Conservation (phyloP, 2,888 invertebrate genomes). For the Petrophora chlorosata region DNA sequence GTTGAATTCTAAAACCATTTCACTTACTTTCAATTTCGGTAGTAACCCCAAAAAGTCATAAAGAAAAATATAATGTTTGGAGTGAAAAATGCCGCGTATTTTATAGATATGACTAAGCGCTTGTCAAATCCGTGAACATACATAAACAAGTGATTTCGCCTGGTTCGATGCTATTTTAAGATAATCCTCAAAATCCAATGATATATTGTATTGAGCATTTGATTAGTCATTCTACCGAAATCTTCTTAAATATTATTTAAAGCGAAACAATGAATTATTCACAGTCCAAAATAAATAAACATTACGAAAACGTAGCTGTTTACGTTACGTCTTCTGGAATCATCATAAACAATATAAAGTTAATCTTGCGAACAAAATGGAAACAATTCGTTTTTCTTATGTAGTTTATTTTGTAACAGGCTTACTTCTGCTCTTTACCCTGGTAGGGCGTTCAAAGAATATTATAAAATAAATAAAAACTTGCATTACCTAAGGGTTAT, state of each 20-base stretch:
- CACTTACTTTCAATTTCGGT: neutral
- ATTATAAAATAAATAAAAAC: too few species aligned
- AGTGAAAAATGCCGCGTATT: too few species aligned
- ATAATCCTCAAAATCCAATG: neutral
- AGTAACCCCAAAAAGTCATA: too few species aligned
- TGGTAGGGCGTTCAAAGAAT: constrained; percentile 2
- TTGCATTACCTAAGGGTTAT: too few species aligned
- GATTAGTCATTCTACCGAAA: constrained; percentile 3
- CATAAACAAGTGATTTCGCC: neutral
- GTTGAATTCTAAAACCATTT: neutral
- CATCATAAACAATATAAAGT: constrained; percentile 26
- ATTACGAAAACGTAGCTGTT: constrained; percentile 13
- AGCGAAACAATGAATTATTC: constrained; percentile 22
- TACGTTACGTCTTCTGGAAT: constrained; percentile 14
- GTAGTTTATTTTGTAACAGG: constrained; percentile 8
- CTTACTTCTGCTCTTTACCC: neutral
- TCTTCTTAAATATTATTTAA: constrained; percentile 8
- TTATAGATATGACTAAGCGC: too few species aligned
- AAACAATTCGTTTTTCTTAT: constrained; percentile 2
- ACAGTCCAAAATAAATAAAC: constrained; percentile 22
- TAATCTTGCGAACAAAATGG: constrained; percentile 18
- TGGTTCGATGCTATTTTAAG: neutral
- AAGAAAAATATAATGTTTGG: too few species aligned
- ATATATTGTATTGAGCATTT: neutral
- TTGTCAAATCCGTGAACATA: neutral